These are phyloP conservation scores for Diplolepis rosae DNA, from an alignment of 2,888 invertebrate genomes.

Conservation along the genomic window DNA sequence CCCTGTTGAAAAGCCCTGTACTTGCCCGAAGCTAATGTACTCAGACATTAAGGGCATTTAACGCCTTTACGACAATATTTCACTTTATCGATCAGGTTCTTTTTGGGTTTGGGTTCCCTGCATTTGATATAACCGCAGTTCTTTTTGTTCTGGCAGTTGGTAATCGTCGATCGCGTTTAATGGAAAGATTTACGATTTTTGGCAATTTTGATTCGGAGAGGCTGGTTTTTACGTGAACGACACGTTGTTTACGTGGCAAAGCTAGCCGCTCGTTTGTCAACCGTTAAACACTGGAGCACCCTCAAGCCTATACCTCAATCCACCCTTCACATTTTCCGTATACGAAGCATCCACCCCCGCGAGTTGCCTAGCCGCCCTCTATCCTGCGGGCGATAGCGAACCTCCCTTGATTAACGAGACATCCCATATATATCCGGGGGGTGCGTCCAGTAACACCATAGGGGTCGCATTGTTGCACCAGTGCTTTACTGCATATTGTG, in stretches of 20 bases:
- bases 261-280: conserved; percentile 68
- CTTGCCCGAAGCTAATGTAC: no score
- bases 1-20: no score
- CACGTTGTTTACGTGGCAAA: conserved; percentile 37
- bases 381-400: conserved; percentile 59
- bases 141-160: conserved; percentile 38
- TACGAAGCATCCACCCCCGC: background rate
- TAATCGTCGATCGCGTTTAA: conserved; percentile 34
- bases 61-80: background rate
- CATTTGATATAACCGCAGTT: conserved; percentile 31
- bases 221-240: conserved; percentile 33
- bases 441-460: conserved; percentile 29
- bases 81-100: background rate
- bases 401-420: conserved; percentile 70
- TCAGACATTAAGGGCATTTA: background rate
- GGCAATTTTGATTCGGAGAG: conserved; percentile 36
- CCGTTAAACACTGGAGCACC: conserved; percentile 59
- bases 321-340: conserved; percentile 46
- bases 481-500: conserved; percentile 62
- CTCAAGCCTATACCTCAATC: background rate
- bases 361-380: conserved; percentile 31
- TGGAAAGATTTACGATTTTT: conserved; percentile 41
- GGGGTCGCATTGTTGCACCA: conserved; percentile 63
- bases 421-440: conserved; percentile 46
- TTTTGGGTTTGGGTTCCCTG: background rate